Base-by-base conservation (phyloP, 2,888 invertebrate genomes). In the Asteroscopus sphinx region DNA sequence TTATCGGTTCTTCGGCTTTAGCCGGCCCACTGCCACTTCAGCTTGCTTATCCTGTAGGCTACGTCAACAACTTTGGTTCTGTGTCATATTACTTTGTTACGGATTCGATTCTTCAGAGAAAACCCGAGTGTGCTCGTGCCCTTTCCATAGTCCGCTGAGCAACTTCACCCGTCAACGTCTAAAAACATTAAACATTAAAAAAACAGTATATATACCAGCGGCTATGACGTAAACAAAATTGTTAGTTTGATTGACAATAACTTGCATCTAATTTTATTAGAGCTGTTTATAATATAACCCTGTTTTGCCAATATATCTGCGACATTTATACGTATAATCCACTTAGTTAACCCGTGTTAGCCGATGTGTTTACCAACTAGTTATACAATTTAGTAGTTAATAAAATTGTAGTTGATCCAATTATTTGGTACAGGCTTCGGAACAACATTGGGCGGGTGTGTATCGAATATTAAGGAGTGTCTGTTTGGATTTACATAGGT, bases 301-400 rank as follows among this genome's bases (percentile, higher is more conserved):
- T 17, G 28, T 39, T 44, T 11, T 15, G 2, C 25, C 16, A 6
- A 35, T 15, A n/a, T 12, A 26, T 12, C 15, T 15, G 28, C 28
- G 36, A 62, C 44, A 68, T 61, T 41, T 33, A 32, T 13, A 44
- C 13, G 21, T 49, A 41, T 69, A 64, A 70, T 64, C 59, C 41
- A 73, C 36, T 69, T 59, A 69, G 47, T 56, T 62, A 66, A 62
- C 60, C 47, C 55, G 45, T 57, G 58, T 73, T 68, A 69, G 59
- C 44, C 42, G 21, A 64, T 73, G 33, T 70, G 73, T 75, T 72
- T 68, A 65, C 41, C 41, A 53, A 73, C 48, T 55, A 68, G 73
- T 77, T 77, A 67, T 65, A 75, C 73, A 77, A 68, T 74, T 71
- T 54, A 67, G 53, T 49, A 48, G 60, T 54, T 63, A 69, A 77